phyloP scores from a whole-genome alignment of 1,140 invertebrate genomes.

The Nebria ingens region DNA sequence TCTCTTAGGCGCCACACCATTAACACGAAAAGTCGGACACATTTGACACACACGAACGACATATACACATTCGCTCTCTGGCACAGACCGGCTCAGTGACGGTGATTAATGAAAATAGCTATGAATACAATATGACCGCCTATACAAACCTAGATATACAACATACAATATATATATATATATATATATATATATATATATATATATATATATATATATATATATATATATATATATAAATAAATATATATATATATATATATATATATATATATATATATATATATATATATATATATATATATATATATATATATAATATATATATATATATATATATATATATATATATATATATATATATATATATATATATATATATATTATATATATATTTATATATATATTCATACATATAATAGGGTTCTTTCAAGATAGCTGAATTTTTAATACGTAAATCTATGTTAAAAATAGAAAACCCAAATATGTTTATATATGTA shows the following conservation, averaged over 20 bases:
- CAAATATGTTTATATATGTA: too few relatives aligned
- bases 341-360: background rate
- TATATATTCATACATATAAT: too few relatives aligned
- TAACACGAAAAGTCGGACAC: constrained; percentile 12
- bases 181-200: background rate
- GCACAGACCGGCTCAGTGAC: constrained; percentile 4
- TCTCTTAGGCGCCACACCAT: background rate
- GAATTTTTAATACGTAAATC: too few relatives aligned
- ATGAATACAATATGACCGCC: background rate
- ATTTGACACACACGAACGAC: constrained; percentile 15
- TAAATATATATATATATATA: too few relatives aligned
- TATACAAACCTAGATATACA: background rate
- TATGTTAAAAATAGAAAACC: too few relatives aligned
- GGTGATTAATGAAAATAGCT: constrained; percentile 13
- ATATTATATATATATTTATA: too few relatives aligned
- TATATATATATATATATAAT: background rate
- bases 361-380: too few relatives aligned
- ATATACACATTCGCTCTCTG: too few relatives aligned
- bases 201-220: background rate
- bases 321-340: background rate
- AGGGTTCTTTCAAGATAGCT: too few relatives aligned
- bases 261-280: too few relatives aligned
- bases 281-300: too few relatives aligned
- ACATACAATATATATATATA: background rate
- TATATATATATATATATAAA: background rate